Evolutionary conservation across 2,888 invertebrate species (phyloP), one percentile per base, ranked within the genome.

Genomic region (Drosophila paramelanica): DNA sequence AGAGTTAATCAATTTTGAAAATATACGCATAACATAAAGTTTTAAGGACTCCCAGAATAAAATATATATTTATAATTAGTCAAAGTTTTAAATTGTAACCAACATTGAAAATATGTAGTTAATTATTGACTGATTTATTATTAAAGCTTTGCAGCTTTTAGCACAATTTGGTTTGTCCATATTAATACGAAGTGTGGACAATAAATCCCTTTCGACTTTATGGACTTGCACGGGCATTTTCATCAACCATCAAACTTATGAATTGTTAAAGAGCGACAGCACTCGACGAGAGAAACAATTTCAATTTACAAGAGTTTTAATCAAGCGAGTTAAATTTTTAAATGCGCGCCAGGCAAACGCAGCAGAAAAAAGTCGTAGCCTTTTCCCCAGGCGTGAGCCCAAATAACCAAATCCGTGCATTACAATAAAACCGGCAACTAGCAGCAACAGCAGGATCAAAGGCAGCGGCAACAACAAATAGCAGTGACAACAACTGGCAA

Each of bases 321-420:
- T 82, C 76, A 65, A 67, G 67, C 41, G 53, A 68, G 67, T 66
- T 75, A 45, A 41, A 73, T 81, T 75, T 81, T 78, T 73, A 74
- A 84, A 68, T 67, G 45, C 57, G 25, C 14, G 31, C 46, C 33
- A 66, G 49, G 49, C 62, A 60, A 62, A 42, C 49, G 38, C 41
- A 47, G 43, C 23, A 14, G 4, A 42, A 23, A 43, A 27, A 41
- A 42, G 13, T 27, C 41, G 8, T 36, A 36, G 39, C 36, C 14
- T 31, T 51, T 27, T 58, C 88, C 81, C 81, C 5, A 50, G 58
- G 67, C 70, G 65, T 62, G 57, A 68, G 66, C 67, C 62, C 82
- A 85, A 75, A 78, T 88, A 78, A 60, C 68, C 64, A 67, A 88
- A 84, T 85, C 85, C 82, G 72, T 69, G 79, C 59, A 77, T 67